Evolutionary conservation across 2,888 invertebrate genomes (phyloP).

Genomic region (Drosophila macrothrix): DNA sequence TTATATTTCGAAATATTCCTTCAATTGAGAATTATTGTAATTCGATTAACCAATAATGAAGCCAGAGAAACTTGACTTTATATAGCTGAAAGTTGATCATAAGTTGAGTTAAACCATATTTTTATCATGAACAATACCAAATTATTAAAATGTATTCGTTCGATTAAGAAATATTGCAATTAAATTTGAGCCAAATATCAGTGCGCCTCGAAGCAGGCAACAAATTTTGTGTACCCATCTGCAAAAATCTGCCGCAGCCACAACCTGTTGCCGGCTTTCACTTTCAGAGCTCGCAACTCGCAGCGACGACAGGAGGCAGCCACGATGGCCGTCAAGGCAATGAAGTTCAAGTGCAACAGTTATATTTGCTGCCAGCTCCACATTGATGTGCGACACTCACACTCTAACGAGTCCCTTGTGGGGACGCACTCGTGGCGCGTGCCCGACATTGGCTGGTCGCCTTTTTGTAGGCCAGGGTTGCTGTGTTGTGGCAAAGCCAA

Average conservation of each 20-base stretch:
- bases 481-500: slow-evolving; percentile 39
- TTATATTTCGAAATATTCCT: neutral
- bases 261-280: slow-evolving; percentile 79
- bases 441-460: slow-evolving; percentile 55
- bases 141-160: neutral
- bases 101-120: neutral
- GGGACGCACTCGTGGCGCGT: slow-evolving; percentile 46
- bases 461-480: slow-evolving; percentile 80
- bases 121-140: neutral
- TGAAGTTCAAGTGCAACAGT: slow-evolving; percentile 82
- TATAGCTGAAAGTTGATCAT: too few species aligned
- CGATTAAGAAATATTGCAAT: neutral
- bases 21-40: neutral
- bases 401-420: neutral
- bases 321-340: slow-evolving; percentile 56
- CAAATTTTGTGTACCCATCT: slow-evolving; percentile 11
- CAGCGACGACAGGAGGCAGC: slow-evolving; percentile 35
- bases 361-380: slow-evolving; percentile 45
- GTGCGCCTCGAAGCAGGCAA: slow-evolving; percentile 30
- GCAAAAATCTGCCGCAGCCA: slow-evolving; percentile 12
- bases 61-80: neutral
- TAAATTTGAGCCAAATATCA: neutral
- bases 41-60: neutral
- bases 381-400: slow-evolving; percentile 11
- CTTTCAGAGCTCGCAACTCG: slow-evolving; percentile 57